These are phyloP conservation scores for Agelas oroides DNA, from an alignment of 37 sponge, comb jelly and placozoan species.

Conservation along the genomic window DNA sequence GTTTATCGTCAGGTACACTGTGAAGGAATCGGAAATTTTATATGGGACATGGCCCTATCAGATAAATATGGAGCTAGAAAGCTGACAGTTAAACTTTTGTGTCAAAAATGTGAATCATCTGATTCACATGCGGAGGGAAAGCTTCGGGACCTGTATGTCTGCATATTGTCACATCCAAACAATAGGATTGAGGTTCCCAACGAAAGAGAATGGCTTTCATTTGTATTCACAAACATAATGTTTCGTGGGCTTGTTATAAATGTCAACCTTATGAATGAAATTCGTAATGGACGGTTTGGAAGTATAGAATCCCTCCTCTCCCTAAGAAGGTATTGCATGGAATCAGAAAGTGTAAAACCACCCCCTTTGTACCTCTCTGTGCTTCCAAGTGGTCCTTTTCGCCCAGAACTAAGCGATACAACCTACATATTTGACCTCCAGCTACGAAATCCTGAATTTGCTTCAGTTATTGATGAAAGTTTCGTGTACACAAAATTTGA, in stretches of 20 bases:
- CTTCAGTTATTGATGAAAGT: no score
- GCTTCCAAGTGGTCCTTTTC: not conserved
- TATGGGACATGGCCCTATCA: not conserved
- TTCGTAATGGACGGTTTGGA: no score
- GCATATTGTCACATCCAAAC: not conserved
- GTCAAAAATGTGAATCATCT: conserved; percentile 10
- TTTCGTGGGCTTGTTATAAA: conserved; percentile 10
- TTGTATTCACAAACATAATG: conserved; percentile 3
- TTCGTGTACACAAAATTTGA: no score
- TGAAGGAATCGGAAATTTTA: conserved; percentile 1
- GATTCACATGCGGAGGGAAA: not conserved
- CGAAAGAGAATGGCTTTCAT: not conserved
- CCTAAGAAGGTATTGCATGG: no score
- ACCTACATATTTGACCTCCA: conserved; percentile 6
- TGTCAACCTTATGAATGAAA: not conserved
- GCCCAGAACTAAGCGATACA: not conserved
- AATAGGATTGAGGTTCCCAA: not conserved
- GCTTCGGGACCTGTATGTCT: not conserved
- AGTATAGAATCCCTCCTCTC: no score
- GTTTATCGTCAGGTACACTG: not conserved
- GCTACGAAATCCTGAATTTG: no score
- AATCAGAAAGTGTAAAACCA: no score
- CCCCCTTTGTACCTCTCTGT: not conserved
- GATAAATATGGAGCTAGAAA: not conserved
- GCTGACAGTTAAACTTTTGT: conserved; percentile 1